phyloP scores from a whole-genome alignment of 2,888 invertebrate genomes.

The Galeruca laticollis region DNA sequence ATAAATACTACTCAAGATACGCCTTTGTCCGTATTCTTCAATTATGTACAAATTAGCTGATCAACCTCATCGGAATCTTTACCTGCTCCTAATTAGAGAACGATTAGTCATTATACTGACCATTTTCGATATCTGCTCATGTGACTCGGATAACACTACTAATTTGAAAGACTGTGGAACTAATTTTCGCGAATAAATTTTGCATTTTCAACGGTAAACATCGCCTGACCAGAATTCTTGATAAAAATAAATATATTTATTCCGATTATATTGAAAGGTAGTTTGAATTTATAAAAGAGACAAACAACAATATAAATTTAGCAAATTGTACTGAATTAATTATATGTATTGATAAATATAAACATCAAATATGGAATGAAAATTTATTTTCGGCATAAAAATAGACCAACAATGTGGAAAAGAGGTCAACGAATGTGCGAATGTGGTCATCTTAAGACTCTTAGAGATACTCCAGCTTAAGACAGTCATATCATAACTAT shows the following conservation, averaged over 20 bases:
- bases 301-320: not conserved
- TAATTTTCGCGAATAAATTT: constrained; percentile 44
- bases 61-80: constrained; percentile 61
- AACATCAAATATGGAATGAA: no score
- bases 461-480: no score
- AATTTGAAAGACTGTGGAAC: constrained; percentile 44
- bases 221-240: not conserved
- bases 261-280: not conserved
- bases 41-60: constrained; percentile 63
- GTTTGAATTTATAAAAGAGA: not conserved
- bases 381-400: no score
- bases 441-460: no score
- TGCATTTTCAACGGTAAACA: constrained; percentile 28
- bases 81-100: constrained; percentile 63
- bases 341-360: not conserved
- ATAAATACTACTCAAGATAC: not conserved
- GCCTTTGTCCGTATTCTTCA: constrained; percentile 40
- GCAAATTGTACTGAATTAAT: not conserved
- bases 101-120: constrained; percentile 62
- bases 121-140: constrained; percentile 59
- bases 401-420: no score
- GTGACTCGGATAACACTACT: constrained; percentile 57
- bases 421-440: no score
- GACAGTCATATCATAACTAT: no score
- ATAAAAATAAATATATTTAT: not conserved